phyloP scores from a whole-genome alignment of 2,113 vertebrate species.

The Nothocercus julius region DNA sequence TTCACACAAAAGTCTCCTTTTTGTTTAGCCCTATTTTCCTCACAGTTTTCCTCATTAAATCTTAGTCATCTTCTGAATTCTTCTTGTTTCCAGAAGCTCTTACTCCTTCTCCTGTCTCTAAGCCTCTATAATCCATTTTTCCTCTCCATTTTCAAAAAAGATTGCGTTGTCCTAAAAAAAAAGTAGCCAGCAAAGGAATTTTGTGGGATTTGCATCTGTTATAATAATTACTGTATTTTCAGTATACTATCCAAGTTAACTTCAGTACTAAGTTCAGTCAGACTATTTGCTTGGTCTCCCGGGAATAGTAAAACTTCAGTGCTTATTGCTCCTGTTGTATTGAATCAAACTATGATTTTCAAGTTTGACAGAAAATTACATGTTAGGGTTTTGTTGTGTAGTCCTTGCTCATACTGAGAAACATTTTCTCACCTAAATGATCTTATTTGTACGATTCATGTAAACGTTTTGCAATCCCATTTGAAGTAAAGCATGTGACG shows the following conservation, averaged over 20 bases:
- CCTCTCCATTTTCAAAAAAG: not conserved
- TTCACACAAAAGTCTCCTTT: not conserved
- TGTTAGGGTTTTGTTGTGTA: not conserved
- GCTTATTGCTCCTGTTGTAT: not conserved
- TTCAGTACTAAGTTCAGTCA: not conserved
- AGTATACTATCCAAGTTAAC: not conserved
- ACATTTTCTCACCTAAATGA: not conserved
- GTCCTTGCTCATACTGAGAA: not conserved
- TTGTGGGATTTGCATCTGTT: not conserved
- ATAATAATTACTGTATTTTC: not conserved
- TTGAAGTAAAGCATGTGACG: not conserved
- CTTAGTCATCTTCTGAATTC: not conserved
- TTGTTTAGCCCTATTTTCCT: not conserved
- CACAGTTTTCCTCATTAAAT: not conserved
- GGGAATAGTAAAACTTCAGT: not conserved
- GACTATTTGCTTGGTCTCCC: not conserved
- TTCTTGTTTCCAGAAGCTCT: fast-evolving
- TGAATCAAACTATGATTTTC: not conserved
- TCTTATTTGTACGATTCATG: not conserved
- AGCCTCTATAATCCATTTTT: not conserved
- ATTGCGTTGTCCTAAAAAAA: not conserved
- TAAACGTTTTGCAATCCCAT: not conserved
- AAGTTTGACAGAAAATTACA: not conserved
- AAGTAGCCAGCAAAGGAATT: not conserved
- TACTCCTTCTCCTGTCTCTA: not conserved